A percentile compares a stretch with the other conserved stretches of the same genome.
Conservation (phyloP, 2,797 vertebrate species). For the Alcedo atthis region DNA sequence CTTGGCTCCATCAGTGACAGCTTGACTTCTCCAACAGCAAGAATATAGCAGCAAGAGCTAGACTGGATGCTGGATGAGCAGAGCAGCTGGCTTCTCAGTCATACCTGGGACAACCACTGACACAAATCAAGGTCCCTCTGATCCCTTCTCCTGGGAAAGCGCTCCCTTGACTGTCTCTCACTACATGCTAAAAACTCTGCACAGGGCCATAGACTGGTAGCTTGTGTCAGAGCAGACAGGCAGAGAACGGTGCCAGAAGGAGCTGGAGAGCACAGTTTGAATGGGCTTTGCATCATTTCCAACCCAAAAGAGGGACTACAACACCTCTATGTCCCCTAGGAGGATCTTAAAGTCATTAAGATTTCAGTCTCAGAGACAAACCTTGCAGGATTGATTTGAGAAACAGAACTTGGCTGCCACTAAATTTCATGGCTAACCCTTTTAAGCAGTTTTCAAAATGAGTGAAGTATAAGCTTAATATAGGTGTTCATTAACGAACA, state of each 20-base stretch:
- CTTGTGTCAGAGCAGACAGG: not conserved
- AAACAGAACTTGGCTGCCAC: constrained; percentile 16
- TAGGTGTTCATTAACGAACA: constrained; percentile 61
- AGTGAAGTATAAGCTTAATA: constrained; percentile 33
- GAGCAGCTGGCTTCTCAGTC: not conserved
- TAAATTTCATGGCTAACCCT: constrained; percentile 14
- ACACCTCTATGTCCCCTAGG: not conserved
- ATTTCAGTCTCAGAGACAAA: not conserved
- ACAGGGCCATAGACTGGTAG: not conserved
- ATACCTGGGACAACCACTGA: not conserved
- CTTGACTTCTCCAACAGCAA: not conserved
- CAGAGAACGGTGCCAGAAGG: not conserved
- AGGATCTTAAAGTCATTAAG: not conserved
- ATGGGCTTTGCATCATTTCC: not conserved
- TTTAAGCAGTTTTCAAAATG: constrained; percentile 44
- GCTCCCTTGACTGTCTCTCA: not conserved
- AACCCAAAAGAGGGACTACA: not conserved
- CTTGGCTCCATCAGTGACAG: not conserved
- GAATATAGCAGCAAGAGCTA: not conserved
- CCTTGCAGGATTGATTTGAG: constrained; percentile 14
- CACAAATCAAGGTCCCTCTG: not conserved
- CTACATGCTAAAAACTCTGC: not conserved
- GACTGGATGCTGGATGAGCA: not conserved
- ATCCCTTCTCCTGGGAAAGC: not conserved
- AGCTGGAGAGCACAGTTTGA: not conserved